These are phyloP conservation scores for Lochmaea capreae DNA, from an alignment of 2,888 invertebrate species.

Conservation along the genomic window DNA sequence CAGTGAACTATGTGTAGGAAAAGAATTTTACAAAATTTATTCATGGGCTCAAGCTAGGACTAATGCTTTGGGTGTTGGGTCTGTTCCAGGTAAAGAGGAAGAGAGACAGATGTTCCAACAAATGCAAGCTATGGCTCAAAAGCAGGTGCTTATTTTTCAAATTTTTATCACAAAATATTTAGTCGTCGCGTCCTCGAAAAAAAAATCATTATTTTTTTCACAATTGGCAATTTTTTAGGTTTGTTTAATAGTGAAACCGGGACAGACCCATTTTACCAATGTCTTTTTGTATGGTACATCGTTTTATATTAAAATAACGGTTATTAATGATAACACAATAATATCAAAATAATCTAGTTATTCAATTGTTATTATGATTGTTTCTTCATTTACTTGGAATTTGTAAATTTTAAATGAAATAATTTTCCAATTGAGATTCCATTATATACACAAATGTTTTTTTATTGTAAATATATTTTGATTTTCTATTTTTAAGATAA, in stretches of 20 bases:
- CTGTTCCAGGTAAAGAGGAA: slow-evolving; percentile 91
- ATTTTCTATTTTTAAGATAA: too few species aligned
- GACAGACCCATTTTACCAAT: slow-evolving; percentile 27
- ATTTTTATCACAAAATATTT: slow-evolving; percentile 26
- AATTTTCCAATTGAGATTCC: too few species aligned
- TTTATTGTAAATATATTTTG: too few species aligned
- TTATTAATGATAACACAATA: background rate
- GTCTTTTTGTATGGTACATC: background rate
- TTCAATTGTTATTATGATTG: too few species aligned
- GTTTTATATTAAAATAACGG: background rate
- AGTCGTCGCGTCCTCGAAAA: slow-evolving; percentile 37
- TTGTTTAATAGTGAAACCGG: slow-evolving; percentile 16
- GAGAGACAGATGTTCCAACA: slow-evolving; percentile 96
- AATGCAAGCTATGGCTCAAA: slow-evolving; percentile 96
- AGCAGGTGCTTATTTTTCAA: slow-evolving; percentile 79
- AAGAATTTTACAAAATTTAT: slow-evolving; percentile 34
- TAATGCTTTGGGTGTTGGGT: slow-evolving; percentile 62
- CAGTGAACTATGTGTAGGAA: slow-evolving; percentile 26
- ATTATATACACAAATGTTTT: too few species aligned
- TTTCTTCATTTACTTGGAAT: background rate
- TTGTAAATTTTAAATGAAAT: too few species aligned
- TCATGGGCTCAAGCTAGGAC: slow-evolving; percentile 49
- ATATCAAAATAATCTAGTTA: background rate
- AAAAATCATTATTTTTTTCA: slow-evolving; percentile 6
- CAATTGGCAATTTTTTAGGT: slow-evolving; percentile 18